phyloP scores from a whole-genome alignment of 2,797 vertebrate genomes.

The Synanceia verrucosa region DNA sequence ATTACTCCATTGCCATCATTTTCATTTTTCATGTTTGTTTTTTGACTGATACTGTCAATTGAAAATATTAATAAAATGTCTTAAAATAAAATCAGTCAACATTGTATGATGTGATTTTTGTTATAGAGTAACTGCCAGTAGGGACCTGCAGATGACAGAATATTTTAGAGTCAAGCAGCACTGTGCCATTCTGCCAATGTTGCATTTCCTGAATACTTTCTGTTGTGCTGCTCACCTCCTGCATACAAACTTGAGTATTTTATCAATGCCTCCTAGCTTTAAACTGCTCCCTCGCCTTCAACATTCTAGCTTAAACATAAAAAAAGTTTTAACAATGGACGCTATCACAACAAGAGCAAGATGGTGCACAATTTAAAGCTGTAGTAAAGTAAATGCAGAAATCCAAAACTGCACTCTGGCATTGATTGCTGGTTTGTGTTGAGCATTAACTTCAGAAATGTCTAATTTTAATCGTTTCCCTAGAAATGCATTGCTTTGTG shows the following conservation, averaged over 20 bases:
- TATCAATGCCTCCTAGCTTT: constrained; percentile 22
- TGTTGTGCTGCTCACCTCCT: constrained; percentile 16
- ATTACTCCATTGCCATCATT: constrained; percentile 53
- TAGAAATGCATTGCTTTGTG: constrained; percentile 7
- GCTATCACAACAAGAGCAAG: not conserved
- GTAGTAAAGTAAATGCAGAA: constrained; percentile 2
- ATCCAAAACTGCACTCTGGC: not conserved
- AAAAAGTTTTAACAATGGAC: constrained; percentile 26
- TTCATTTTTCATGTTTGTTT: constrained; percentile 70
- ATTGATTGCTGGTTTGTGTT: not conserved
- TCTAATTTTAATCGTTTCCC: not conserved
- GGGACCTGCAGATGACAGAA: not conserved
- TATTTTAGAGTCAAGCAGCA: not conserved
- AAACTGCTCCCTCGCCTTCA: constrained; percentile 10
- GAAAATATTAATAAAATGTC: constrained; percentile 82
- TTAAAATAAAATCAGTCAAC: constrained; percentile 63
- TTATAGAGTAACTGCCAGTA: not conserved
- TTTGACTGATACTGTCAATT: constrained; percentile 82
- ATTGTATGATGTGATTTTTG: constrained; percentile 13
- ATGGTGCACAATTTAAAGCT: constrained; percentile 1
- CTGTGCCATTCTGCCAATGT: constrained; percentile 15
- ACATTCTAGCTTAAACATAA: not conserved
- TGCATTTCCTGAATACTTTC: not conserved
- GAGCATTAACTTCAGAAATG: not conserved
- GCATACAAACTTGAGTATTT: constrained; percentile 13